Evolutionary conservation across 2,888 invertebrate genomes (phyloP), one percentile per base, ranked within the genome.

Genomic region (Diplazon laetatorius): DNA sequence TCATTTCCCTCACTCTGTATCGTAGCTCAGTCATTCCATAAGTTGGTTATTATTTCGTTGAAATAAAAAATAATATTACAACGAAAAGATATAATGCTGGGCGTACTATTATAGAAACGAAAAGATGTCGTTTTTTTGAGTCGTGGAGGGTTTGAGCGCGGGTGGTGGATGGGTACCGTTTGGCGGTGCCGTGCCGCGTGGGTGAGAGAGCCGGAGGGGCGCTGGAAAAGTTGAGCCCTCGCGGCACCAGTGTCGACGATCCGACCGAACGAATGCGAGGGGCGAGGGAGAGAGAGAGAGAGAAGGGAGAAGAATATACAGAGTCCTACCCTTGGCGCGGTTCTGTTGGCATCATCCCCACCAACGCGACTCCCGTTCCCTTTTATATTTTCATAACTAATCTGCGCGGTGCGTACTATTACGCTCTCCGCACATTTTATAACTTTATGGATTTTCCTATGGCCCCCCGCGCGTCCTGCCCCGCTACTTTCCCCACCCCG

Each of bases 391-490:
- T 88, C 88, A 88, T 87, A 86, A 88, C 87, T 87, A 88, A 88
- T 88, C 87, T 87, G 84, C 85, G 87, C 86, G 86, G 84, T 86
- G 84, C 86, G 85, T 86, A 86, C 86, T 86, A 86, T 86, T 84
- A 84, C 83, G 84, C 85, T 80, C 85, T 92, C 92, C 92, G 93
- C 92, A 93, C 93, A 93, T 93, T 93, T 93, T 93, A 93, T 93
- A 93, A 93, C 93, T 93, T 93, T 93, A 93, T 93, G 93, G 93
- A 93, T 93, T 93, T 93, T 93, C 93, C 92, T 93, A 93, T 93
- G 91, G 91, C 91, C 86, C 88, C 70, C 79, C 80, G 80, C 81
- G 77, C 77, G 66, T 74, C 72, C 76, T 69, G 48, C 66, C 63
- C 71, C 66, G 70, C 73, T 79, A n/a, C 82, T 82, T 82, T 83